Conservation (phyloP, 1,140 invertebrate genomes). For the Himalopsyche phryganea region DNA sequence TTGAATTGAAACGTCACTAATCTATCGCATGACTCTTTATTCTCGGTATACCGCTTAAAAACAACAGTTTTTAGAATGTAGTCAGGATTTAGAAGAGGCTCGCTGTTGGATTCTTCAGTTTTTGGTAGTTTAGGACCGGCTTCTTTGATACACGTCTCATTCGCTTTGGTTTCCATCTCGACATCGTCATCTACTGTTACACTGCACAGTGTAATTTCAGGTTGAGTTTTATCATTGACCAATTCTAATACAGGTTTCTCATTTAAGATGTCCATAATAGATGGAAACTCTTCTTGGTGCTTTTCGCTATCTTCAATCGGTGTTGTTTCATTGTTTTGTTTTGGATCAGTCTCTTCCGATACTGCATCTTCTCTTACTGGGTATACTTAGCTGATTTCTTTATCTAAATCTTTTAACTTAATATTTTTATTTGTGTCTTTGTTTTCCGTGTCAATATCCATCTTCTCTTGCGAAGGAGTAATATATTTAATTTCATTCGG, state of each 20-base stretch:
- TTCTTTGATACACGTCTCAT: conserved; percentile 1
- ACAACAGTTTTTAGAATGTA: conserved; percentile 40
- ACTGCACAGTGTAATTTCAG: background rate
- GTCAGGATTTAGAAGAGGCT: background rate
- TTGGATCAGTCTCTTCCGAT: conserved; percentile 4
- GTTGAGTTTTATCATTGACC: conserved; percentile 1
- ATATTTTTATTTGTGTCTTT: background rate
- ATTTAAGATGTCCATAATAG: conserved; percentile 53
- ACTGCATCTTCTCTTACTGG: background rate
- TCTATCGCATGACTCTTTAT: conserved; percentile 42
- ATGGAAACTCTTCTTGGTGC: conserved; percentile 47
- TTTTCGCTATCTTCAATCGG: conserved; percentile 29
- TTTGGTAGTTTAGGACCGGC: background rate
- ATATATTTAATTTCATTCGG: background rate
- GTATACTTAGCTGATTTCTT: background rate
- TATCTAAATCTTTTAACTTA: background rate
- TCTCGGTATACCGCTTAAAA: conserved; percentile 42
- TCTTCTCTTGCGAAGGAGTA: background rate
- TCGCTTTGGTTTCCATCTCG: background rate
- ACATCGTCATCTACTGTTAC: conserved; percentile 3
- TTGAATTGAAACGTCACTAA: conserved; percentile 47
- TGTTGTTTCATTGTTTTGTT: background rate
- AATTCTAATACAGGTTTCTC: conserved; percentile 35
- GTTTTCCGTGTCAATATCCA: background rate
- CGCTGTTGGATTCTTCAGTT: background rate